Percentiles rank a stretch among this genome's conserved stretches.
phyloP scores from a whole-genome alignment of 2,888 invertebrate species.

The Scaptomyza tumidula region DNA sequence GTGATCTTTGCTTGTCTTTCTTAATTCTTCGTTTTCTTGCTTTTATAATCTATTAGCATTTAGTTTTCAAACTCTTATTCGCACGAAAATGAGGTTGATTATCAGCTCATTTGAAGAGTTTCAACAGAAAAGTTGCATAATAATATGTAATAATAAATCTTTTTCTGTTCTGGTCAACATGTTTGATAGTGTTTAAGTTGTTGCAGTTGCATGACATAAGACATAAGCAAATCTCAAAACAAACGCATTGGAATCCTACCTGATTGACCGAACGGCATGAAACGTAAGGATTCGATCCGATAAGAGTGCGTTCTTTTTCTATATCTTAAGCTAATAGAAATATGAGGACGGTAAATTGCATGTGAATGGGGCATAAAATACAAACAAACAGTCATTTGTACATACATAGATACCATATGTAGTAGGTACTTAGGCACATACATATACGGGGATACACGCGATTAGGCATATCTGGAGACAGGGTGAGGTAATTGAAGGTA shows the following conservation, averaged over 20 bases:
- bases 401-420: constrained; percentile 5
- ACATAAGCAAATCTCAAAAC: constrained; percentile 42
- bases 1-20: background rate
- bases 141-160: background rate
- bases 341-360: constrained; percentile 65
- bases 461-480: constrained; percentile 12
- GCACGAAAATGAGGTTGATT: background rate
- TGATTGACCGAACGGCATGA: constrained; percentile 38
- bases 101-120: background rate
- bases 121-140: background rate
- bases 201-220: constrained; percentile 15
- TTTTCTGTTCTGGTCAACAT: background rate
- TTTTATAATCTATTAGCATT: background rate
- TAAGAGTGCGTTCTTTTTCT: constrained; percentile 43
- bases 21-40: background rate
- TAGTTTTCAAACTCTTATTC: background rate
- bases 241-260: constrained; percentile 50
- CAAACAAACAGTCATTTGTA: background rate
- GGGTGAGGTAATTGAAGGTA: constrained; percentile 27
- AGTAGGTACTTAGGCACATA: background rate
- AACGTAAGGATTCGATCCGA: constrained; percentile 47
- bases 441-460: constrained; percentile 9
- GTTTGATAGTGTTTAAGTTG: constrained; percentile 10
- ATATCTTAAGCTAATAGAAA: constrained; percentile 66
- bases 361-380: constrained; percentile 45